A percentile compares a stretch with the other conserved stretches of the same genome.
Conservation (phyloP, 2,797 vertebrate genomes). For the Kryptopterus vitreolus region DNA sequence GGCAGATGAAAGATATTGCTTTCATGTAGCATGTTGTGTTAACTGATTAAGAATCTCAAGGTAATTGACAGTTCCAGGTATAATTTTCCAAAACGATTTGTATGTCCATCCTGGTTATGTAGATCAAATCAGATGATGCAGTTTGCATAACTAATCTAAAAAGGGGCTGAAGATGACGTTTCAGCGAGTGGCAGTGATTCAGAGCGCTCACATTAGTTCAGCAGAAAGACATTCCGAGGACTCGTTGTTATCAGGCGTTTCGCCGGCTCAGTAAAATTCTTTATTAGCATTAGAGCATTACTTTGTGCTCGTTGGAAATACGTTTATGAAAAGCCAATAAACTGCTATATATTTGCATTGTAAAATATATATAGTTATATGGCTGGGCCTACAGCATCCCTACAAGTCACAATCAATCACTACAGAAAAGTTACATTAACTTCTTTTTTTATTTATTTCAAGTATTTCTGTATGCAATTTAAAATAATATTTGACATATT, state of each 20-base stretch:
- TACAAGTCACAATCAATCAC: not conserved
- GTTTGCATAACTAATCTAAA: slow-evolving; percentile 3
- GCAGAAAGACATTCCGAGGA: not conserved
- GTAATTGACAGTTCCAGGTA: slow-evolving; percentile 1
- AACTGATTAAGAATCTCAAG: slow-evolving; percentile 14
- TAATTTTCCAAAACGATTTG: not conserved
- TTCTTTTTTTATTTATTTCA: not conserved
- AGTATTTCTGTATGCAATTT: not conserved
- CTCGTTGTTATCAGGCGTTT: not conserved
- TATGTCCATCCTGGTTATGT: slow-evolving; percentile 8
- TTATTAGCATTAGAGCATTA: not conserved
- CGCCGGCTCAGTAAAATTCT: not conserved
- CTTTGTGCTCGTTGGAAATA: not conserved
- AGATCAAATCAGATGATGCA: not conserved
- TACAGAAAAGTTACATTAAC: not conserved
- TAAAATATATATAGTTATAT: not conserved
- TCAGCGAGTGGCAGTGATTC: no score
- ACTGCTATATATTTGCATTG: not conserved
- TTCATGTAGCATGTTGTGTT: slow-evolving; percentile 4
- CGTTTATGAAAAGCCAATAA: not conserved
- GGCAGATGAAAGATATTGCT: not conserved
- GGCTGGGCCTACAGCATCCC: not conserved
- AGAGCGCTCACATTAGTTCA: not conserved
- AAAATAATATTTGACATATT: not conserved
- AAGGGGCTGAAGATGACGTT: not conserved